A percentile compares a stretch with the other conserved stretches of the same genome.
phyloP scores from a whole-genome alignment of 2,888 invertebrate genomes.

The Ligdia adustata region DNA sequence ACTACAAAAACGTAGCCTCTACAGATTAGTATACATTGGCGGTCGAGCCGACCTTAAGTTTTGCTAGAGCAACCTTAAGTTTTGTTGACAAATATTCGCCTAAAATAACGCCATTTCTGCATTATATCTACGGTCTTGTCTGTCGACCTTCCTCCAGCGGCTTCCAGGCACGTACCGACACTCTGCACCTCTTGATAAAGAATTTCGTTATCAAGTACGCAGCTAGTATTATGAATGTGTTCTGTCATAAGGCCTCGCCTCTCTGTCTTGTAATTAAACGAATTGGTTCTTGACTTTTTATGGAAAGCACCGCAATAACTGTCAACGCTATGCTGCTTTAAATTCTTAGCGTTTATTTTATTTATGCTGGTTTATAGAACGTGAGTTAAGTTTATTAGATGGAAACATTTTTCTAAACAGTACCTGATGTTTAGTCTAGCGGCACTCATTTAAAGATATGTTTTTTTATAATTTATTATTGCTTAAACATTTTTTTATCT shows the following conservation, averaged over 20 bases:
- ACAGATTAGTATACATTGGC: conserved; percentile 29
- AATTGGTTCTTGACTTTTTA: conserved; percentile 30
- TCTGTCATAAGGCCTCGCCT: conserved; percentile 50
- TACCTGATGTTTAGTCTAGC: too few species aligned
- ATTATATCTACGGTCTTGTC: conserved; percentile 24
- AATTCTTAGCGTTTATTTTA: background rate
- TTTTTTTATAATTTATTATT: too few species aligned
- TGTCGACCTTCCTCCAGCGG: conserved; percentile 45
- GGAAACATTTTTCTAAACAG: too few species aligned
- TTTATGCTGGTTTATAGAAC: background rate
- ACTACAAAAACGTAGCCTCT: conserved; percentile 19
- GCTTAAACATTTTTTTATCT: too few species aligned
- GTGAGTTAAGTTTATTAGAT: too few species aligned
- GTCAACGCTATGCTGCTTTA: background rate
- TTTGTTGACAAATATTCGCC: conserved; percentile 30
- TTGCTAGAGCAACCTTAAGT: conserved; percentile 17
- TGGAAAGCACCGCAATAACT: too few species aligned
- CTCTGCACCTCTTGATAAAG: conserved; percentile 70
- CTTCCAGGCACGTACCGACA: conserved; percentile 59
- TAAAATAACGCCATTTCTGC: conserved; percentile 27
- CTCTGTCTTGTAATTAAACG: conserved; percentile 41
- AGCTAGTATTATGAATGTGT: conserved; percentile 56
- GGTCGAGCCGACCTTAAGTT: conserved; percentile 19
- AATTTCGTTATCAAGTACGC: conserved; percentile 72
- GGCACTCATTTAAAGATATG: too few species aligned